Evolutionary conservation across 2,888 invertebrate species (phyloP).

Genomic region (Physocephala rufipes): DNA sequence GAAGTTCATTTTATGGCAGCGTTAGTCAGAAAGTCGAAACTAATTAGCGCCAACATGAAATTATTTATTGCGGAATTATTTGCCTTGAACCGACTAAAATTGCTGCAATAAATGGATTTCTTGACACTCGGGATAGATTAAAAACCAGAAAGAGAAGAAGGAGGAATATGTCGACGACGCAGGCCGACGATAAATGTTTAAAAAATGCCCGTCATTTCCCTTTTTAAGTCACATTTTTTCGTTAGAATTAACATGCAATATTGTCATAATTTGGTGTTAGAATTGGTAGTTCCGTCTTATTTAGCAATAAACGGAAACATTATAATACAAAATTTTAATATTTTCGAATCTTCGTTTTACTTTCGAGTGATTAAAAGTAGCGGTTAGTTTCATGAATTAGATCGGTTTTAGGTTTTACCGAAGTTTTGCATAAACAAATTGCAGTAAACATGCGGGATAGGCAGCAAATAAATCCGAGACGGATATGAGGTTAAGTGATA

Average conservation of each 20-base stretch:
- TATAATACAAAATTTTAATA: not conserved
- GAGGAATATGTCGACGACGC: not conserved
- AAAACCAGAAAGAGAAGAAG: too few relatives aligned
- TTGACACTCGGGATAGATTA: not conserved
- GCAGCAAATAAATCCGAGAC: too few relatives aligned
- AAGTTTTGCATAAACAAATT: not conserved
- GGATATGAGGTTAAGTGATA: too few relatives aligned
- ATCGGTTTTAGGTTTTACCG: too few relatives aligned
- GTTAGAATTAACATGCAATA: slow-evolving; percentile 7
- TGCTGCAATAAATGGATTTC: not conserved
- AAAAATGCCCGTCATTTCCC: not conserved
- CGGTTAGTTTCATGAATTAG: too few relatives aligned
- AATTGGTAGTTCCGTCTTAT: slow-evolving; percentile 3
- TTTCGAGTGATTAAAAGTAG: too few relatives aligned
- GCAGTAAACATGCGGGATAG: not conserved
- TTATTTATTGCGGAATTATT: not conserved
- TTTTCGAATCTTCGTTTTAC: slow-evolving; percentile 22
- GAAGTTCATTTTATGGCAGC: not conserved
- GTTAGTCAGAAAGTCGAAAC: slow-evolving; percentile 6
- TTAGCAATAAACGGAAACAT: slow-evolving; percentile 9
- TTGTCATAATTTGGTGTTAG: slow-evolving; percentile 9
- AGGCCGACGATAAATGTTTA: not conserved
- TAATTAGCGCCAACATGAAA: slow-evolving; percentile 10
- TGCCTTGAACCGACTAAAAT: not conserved
- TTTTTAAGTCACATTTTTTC: not conserved